Conservation (phyloP, 2,797 vertebrate genomes). For the Silurus lanzhouensis region DNA sequence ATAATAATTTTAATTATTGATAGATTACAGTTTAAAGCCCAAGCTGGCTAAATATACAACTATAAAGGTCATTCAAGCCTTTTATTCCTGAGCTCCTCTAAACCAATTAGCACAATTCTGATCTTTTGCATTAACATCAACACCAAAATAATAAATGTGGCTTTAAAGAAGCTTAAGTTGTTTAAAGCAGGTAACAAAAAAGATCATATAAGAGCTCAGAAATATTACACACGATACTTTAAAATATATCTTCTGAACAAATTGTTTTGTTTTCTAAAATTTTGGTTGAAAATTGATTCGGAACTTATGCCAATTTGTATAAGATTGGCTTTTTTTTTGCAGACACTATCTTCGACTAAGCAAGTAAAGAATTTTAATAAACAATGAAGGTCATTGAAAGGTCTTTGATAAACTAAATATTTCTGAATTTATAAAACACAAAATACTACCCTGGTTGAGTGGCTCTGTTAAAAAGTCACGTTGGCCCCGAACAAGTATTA, state of each 20-base stretch:
- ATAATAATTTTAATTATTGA: background rate
- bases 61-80: background rate
- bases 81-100: background rate
- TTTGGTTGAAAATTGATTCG: background rate
- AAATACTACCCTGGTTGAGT: background rate
- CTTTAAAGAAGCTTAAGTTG: background rate
- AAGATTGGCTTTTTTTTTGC: background rate
- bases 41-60: background rate
- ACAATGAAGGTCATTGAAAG: background rate
- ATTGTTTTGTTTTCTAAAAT: background rate
- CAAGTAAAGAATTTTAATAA: background rate
- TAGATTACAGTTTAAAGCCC: background rate
- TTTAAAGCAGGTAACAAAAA: background rate
- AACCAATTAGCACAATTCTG: background rate
- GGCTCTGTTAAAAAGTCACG: background rate
- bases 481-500: background rate
- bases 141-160: background rate
- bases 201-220: background rate
- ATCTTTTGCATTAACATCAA: constrained; percentile 7
- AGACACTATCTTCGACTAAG: background rate
- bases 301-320: background rate
- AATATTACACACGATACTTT: background rate
- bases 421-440: background rate
- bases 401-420: background rate
- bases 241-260: background rate